A percentile compares a stretch with the other conserved stretches of the same genome.
Conservation (phyloP, 2,797 vertebrate genomes). For the Glyptemys insculpta region DNA sequence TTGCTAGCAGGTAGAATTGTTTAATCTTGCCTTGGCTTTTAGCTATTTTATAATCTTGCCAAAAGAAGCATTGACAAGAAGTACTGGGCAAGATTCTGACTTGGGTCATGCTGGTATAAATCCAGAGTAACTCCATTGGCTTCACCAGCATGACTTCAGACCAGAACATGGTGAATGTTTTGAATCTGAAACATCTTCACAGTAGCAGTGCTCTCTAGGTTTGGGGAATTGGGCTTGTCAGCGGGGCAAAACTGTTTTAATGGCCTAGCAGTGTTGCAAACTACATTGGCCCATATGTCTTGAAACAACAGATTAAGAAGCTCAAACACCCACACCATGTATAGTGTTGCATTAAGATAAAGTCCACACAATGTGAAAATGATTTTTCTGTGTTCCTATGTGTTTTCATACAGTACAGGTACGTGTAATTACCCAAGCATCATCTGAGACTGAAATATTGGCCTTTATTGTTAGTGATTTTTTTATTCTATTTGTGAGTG, state of each 20-base stretch:
- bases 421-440: neutral
- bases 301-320: constrained; percentile 1
- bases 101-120: neutral
- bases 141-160: neutral
- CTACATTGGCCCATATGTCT: neutral
- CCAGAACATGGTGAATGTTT: neutral
- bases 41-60: constrained; percentile 13
- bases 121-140: neutral
- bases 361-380: neutral
- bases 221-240: constrained; percentile 13
- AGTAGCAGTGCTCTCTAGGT: neutral
- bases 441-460: neutral
- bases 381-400: neutral
- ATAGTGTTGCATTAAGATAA: neutral
- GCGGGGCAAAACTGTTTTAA: neutral
- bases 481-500: neutral
- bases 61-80: neutral
- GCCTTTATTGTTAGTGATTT: neutral
- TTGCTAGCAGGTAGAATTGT: neutral
- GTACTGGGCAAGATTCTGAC: neutral
- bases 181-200: neutral
- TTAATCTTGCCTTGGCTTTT: constrained; percentile 4
- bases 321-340: neutral
- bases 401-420: neutral
- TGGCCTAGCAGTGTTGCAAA: neutral